Evolutionary conservation across 2,888 invertebrate species (phyloP).

Genomic region (Amiota communis): DNA sequence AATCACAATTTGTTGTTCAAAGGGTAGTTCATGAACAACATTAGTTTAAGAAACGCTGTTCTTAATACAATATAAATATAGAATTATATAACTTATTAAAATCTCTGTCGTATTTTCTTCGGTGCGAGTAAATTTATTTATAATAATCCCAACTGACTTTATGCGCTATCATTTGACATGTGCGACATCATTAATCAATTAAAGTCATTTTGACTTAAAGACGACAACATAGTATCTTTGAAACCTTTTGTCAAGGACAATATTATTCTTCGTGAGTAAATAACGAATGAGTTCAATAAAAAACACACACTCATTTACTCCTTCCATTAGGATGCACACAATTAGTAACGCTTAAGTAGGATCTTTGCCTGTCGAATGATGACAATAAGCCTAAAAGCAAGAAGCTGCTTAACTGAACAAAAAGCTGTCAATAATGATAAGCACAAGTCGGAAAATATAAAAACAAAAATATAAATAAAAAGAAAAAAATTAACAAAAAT

Average conservation of each 20-base stretch:
- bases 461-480: constrained; percentile 31
- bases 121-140: constrained; percentile 57
- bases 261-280: not conserved
- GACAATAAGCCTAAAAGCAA: constrained; percentile 35
- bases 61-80: no score
- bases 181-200: constrained; percentile 64
- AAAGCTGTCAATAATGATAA: constrained; percentile 47
- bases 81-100: no score
- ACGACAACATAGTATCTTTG: constrained; percentile 25
- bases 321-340: constrained; percentile 40
- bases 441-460: not conserved
- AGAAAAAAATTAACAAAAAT: not conserved
- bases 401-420: constrained; percentile 24
- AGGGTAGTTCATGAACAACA: no score
- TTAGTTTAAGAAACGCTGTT: no score
- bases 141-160: constrained; percentile 33
- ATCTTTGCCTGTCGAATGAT: constrained; percentile 38
- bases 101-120: constrained; percentile 33
- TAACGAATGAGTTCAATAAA: no score
- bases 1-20: no score
- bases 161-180: constrained; percentile 56
- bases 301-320: constrained; percentile 15
- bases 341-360: constrained; percentile 43
- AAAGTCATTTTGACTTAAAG: constrained; percentile 25
- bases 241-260: constrained; percentile 2